Base-by-base conservation (phyloP, 2,113 vertebrate genomes). In the Proterorhinus semilunaris region DNA sequence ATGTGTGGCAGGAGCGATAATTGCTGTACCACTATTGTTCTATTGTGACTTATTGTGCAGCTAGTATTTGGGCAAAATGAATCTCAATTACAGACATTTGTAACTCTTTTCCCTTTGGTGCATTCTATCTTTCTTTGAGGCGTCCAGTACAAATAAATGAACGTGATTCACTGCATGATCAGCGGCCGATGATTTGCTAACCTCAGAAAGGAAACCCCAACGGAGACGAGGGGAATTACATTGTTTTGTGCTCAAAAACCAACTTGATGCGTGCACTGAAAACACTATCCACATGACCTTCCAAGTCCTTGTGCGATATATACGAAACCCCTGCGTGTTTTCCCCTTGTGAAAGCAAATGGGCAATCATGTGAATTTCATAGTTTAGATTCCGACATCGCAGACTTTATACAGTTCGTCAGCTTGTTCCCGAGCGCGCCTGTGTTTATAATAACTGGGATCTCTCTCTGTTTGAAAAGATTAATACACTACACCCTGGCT, bases 391-490 rank as follows among this genome's bases (percentile, higher is more conserved):
- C 70, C 78, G 77, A 86, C 85, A 80, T 69, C 65, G 53, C 72
- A 78, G 46, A 71, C 73, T 83, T 71, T 69, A 68, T 64, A 71
- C 69, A 74, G 55, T 51, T 21, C 44, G 12, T 71, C 71, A n/a
- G 42, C 62, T 51, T 58, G 79, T 68, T 66, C 74, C 48, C 10
- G 64, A 76, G 73, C 82, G 72, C 71, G 84, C 80, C 87, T 83
- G 78, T 91, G 91, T 91, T 92, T 92, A 89, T 82, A 88, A 86
- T 88, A 82, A 65, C 78, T 69, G 76, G 79, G 65, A 83, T 90
- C 86, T 90, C 86, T 88, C 68, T 44, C 82, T 63, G 87, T 89
- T 89, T 85, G 84, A 88, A 89, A 90, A 89, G 90, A 93, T 91
- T 89, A 92, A 92, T 92, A 83, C 82, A 65, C 78, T 71, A 69